Evolutionary conservation across 2,113 vertebrate genomes (phyloP).

Genomic region (Cyprinodon variegatus): DNA sequence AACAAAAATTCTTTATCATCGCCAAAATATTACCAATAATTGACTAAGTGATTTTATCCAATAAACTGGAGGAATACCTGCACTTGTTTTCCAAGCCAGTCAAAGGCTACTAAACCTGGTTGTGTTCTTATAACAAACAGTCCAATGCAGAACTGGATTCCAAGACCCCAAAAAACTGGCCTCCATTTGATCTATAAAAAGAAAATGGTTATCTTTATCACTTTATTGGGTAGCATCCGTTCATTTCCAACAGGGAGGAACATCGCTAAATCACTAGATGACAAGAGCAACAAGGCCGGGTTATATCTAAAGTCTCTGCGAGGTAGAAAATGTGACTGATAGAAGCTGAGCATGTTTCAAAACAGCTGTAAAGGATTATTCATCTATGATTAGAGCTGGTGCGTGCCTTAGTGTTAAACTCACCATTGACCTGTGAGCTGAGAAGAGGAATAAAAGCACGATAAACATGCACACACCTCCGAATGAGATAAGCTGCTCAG

Average conservation of each 20-base stretch:
- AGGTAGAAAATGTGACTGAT: conserved; percentile 49
- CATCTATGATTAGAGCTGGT: background rate
- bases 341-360: background rate
- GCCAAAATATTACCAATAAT: background rate
- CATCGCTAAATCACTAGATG: conserved; percentile 28
- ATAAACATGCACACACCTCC: conserved; percentile 86
- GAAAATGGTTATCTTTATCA: background rate
- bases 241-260: conserved; percentile 41
- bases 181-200: conserved; percentile 86
- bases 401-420: conserved; percentile 43
- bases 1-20: background rate
- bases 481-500: conserved; percentile 90
- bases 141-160: conserved; percentile 89
- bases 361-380: conserved; percentile 15
- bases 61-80: conserved; percentile 81
- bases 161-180: conserved; percentile 89
- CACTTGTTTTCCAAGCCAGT: conserved; percentile 91
- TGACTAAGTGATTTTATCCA: background rate
- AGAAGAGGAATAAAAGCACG: conserved; percentile 82
- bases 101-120: conserved; percentile 84
- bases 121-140: conserved; percentile 90
- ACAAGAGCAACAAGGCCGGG: conserved; percentile 33
- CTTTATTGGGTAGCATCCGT: conserved; percentile 6
- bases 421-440: conserved; percentile 86
- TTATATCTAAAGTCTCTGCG: conserved; percentile 58